Base-by-base conservation (phyloP, 2,888 invertebrate species). In the Portevinia maculata region DNA sequence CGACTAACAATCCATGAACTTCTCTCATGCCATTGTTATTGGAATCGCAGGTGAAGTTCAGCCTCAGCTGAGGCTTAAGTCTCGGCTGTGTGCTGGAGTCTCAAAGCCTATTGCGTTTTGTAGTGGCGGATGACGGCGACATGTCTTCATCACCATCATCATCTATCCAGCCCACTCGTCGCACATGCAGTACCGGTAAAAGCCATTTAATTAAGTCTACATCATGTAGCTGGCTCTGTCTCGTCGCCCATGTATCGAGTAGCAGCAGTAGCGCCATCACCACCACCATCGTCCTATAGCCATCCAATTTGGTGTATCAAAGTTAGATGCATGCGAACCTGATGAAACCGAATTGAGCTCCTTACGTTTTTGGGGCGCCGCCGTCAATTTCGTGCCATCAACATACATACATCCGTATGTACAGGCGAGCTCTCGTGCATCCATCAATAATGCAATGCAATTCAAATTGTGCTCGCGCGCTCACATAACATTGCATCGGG, bases 181-280 rank as follows among this genome's bases (percentile, higher is more conserved):
- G 84, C 83, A 84, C 78, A 85, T 85, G 81, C 84, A 85, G 75
- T 84, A 85, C 85, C 74, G 81, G 85, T 86, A 86, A 86, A 86
- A 86, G 85, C 86, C 85, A 86, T 86, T 86, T 86, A 86, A 86
- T 86, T 86, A 86, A 86, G 85, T 86, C 85, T 85, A 85, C 84
- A 86, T 85, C 85, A 86, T 85, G 85, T 85, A 86, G 84, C 78
- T 53, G 37, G 62, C 37, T 57, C 21, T 28, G 15, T 19, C 44
- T 24, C 46, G 59, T 41, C 71, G 85, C 70, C 65, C 74, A 34
- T 34, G 53, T 79, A 79, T 83, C 59, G 60, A 65, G 41, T 64
- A 79, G 64, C 74, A 71, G 62, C 52, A 74, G 71, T 30, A 70
- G 55, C 64, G 71, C 67, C 73, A 55, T 70, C 24, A 24, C 24